phyloP scores from a whole-genome alignment of 2,113 vertebrate genomes.

The Gadus macrocephalus region DNA sequence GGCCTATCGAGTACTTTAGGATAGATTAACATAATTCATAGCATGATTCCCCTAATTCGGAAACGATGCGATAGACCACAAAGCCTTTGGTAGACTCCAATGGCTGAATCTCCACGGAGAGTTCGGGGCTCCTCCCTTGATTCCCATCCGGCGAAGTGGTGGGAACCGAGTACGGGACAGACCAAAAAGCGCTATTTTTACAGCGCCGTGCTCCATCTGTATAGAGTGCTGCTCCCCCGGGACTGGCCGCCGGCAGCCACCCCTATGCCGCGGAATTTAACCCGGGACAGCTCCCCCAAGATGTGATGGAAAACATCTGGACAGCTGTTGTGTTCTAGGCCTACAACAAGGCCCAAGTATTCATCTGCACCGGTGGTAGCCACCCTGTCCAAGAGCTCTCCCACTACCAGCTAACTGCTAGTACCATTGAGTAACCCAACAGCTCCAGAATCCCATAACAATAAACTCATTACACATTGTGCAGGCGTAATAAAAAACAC shows the following conservation, averaged over 20 bases:
- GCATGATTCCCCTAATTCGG: too few species aligned
- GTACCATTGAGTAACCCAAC: background rate
- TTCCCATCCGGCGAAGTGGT: conserved; percentile 75
- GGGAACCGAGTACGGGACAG: conserved; percentile 69
- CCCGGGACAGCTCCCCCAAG: conserved; percentile 67
- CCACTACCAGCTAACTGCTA: background rate
- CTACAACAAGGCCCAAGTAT: conserved; percentile 29
- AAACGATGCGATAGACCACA: background rate
- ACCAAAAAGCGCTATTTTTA: conserved; percentile 73
- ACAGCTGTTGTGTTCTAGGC: conserved; percentile 51
- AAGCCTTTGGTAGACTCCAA: conserved; percentile 27
- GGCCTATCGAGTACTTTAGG: too few species aligned
- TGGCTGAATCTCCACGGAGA: conserved; percentile 36
- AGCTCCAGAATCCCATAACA: background rate
- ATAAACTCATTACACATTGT: background rate
- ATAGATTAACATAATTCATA: too few species aligned
- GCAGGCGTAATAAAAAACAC: conserved; percentile 4
- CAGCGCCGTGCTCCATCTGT: conserved; percentile 61
- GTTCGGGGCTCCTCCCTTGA: conserved; percentile 51
- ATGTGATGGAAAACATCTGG: conserved; percentile 80
- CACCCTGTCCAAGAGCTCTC: conserved; percentile 5
- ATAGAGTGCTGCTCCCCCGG: conserved; percentile 66
- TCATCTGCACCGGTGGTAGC: conserved; percentile 14
- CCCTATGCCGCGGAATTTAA: conserved; percentile 72
- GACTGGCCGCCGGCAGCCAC: conserved; percentile 69